phyloP scores from a whole-genome alignment of 2,113 vertebrate species.

The Hemicordylus capensis region DNA sequence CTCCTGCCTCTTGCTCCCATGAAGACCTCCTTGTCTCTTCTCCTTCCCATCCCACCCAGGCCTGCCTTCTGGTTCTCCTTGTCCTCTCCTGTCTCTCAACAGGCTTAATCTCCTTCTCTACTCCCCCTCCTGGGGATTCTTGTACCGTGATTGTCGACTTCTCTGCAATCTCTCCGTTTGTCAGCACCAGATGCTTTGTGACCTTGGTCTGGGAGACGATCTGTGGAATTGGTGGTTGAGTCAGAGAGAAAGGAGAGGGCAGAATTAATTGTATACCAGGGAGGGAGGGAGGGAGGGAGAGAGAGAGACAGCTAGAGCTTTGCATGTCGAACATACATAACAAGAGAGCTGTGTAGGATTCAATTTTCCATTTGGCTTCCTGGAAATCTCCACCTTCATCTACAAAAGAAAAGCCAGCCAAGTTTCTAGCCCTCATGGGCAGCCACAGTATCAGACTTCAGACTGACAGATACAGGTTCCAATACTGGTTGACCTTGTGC shows the following conservation, averaged over 20 bases:
- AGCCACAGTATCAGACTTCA: not conserved
- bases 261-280: not conserved
- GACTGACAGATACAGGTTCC: not conserved
- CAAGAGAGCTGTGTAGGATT: not conserved
- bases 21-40: no score
- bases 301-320: not conserved
- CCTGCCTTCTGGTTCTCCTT: not conserved
- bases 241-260: not conserved
- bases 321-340: no score
- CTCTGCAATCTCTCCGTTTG: slow-evolving; percentile 62
- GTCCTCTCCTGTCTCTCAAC: not conserved
- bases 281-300: no score
- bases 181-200: slow-evolving; percentile 63
- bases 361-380: not conserved
- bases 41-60: no score
- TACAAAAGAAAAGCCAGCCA: not conserved
- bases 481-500: no score
- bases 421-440: not conserved
- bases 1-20: not conserved
- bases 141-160: slow-evolving; percentile 73
- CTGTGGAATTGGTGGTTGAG: slow-evolving; percentile 25
- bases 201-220: slow-evolving; percentile 74
- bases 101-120: no score
- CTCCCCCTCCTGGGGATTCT: not conserved
- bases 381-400: not conserved